Conservation (phyloP, 2,113 vertebrate genomes). For the Struthidea cinerea region DNA sequence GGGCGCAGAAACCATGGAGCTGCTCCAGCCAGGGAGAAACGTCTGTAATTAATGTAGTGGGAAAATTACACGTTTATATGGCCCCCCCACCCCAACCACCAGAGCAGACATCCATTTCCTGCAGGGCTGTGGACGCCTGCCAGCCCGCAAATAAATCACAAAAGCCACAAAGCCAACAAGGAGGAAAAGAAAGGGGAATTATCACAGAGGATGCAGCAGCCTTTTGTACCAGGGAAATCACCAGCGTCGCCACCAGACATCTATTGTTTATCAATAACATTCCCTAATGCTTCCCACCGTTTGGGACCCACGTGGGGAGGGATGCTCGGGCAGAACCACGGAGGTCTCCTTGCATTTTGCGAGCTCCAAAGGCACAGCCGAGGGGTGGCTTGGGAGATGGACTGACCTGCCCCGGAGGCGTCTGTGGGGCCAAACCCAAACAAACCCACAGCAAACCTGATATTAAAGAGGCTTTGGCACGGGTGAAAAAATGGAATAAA, state of each 20-base stretch:
- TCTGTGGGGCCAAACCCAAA: neutral
- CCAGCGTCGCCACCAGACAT: neutral
- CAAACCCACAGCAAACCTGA: neutral
- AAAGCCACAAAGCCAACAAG: neutral
- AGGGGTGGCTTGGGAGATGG: neutral
- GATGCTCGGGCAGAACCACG: neutral
- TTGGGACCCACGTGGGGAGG: neutral
- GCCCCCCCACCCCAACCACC: neutral
- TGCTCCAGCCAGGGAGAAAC: neutral
- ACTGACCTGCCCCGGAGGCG: neutral
- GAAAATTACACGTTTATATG: neutral
- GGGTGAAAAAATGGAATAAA: neutral
- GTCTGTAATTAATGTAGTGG: conserved; percentile 3
- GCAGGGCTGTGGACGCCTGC: neutral
- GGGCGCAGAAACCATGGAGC: neutral
- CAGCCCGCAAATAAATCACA: conserved; percentile 26
- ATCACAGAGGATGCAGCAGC: neutral
- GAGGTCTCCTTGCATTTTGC: neutral
- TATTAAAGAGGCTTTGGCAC: neutral
- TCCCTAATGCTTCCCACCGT: neutral
- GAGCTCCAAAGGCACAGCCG: neutral
- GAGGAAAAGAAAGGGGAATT: conserved; percentile 14
- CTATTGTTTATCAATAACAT: conserved; percentile 11
- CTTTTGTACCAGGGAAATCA: conserved; percentile 26
- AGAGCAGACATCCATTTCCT: conserved; percentile 48